Percentiles rank a stretch among this genome's conserved stretches.
Evolutionary conservation across 2,113 vertebrate species (phyloP).

Genomic region (Urocynchramus pylzowi): DNA sequence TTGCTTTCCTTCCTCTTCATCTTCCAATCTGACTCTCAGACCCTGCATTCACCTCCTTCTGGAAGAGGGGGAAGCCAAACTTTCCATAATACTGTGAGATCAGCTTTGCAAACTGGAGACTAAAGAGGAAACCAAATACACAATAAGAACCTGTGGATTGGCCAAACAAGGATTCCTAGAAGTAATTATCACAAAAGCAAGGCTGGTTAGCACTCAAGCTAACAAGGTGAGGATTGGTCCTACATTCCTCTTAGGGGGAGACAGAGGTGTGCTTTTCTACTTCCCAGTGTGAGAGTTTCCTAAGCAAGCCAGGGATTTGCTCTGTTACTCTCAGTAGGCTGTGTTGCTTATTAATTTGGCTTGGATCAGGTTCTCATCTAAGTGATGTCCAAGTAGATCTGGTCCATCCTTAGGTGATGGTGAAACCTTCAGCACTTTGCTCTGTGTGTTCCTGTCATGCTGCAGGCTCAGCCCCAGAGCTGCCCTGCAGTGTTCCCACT

Average conservation of each 20-base stretch:
- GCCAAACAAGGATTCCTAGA: conserved; percentile 10
- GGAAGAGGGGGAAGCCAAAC: neutral
- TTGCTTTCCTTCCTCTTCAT: neutral
- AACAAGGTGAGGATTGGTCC: neutral
- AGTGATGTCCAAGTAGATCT: neutral
- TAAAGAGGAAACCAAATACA: conserved; percentile 35
- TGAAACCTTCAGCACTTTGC: neutral
- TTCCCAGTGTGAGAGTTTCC: neutral
- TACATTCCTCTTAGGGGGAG: neutral
- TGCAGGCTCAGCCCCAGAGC: neutral
- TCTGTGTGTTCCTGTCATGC: neutral
- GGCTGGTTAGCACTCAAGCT: neutral
- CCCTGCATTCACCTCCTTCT: neutral
- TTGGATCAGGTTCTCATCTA: neutral
- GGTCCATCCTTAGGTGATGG: neutral
- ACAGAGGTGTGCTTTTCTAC: neutral
- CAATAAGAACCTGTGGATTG: neutral
- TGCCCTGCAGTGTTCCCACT: neutral
- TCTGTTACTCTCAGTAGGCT: neutral
- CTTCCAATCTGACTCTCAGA: neutral
- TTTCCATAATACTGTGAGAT: neutral
- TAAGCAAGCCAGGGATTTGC: neutral
- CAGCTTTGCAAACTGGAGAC: neutral
- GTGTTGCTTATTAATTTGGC: neutral
- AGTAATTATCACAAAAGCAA: neutral